Evolutionary conservation across 2,113 vertebrate species (phyloP).

Genomic region (Onychostoma macrolepis): DNA sequence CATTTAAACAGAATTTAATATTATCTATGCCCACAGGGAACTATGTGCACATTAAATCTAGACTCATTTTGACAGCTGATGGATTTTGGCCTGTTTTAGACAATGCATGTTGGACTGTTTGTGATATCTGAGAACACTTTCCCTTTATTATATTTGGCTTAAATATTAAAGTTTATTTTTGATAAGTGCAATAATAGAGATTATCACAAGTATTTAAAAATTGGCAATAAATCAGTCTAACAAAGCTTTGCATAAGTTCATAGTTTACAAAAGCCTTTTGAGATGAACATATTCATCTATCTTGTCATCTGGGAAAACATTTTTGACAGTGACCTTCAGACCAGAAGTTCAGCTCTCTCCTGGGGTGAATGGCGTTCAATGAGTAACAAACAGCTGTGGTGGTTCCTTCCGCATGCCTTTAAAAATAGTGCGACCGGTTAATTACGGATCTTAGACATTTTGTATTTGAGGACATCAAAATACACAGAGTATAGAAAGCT

Average conservation of each 20-base stretch:
- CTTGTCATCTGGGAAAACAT: constrained; percentile 51
- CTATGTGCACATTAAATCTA: neutral
- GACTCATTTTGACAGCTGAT: neutral
- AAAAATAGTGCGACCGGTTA: neutral
- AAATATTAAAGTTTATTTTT: neutral
- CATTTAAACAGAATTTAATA: neutral
- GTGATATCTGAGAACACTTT: neutral
- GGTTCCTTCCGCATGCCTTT: neutral
- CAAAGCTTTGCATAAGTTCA: neutral
- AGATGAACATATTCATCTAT: neutral
- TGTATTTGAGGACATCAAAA: neutral
- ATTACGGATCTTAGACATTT: neutral
- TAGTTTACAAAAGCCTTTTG: neutral
- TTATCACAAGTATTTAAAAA: neutral
- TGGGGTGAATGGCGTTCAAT: constrained; percentile 14
- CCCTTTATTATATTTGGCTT: neutral
- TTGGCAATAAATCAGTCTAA: neutral
- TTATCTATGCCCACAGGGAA: neutral
- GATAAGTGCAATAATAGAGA: neutral
- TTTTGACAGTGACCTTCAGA: constrained; percentile 23
- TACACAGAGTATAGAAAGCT: neutral
- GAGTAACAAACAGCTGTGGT: constrained; percentile 31
- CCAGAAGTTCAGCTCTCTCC: constrained; percentile 29
- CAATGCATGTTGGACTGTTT: neutral
- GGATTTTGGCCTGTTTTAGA: neutral